Evolutionary conservation across 1,140 invertebrate species (phyloP).

Genomic region (Hyphantria cunea): DNA sequence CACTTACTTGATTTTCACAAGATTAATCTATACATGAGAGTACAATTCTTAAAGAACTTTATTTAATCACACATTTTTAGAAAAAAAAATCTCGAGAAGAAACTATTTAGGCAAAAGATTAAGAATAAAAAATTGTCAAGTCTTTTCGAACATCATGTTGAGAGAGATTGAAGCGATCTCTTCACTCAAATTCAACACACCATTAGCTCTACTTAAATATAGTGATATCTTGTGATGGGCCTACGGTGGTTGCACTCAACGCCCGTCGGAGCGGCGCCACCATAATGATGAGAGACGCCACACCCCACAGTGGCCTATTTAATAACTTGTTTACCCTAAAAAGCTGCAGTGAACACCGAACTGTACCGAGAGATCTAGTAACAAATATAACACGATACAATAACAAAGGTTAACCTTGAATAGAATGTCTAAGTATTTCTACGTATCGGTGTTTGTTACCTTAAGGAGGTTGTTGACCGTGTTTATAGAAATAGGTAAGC

Average conservation of each 20-base stretch:
- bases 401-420: background rate
- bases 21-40: no score
- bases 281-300: constrained; percentile 34
- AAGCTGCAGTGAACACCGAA: constrained; percentile 28
- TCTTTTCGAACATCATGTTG: no score
- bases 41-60: no score
- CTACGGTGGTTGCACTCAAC: constrained; percentile 19
- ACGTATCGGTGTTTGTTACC: background rate
- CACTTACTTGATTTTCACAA: no score
- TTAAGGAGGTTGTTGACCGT: background rate
- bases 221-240: background rate
- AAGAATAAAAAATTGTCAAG: no score
- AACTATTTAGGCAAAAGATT: no score
- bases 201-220: background rate
- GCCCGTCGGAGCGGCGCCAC: constrained; percentile 35
- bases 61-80: no score
- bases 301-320: constrained; percentile 41
- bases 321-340: constrained; percentile 44
- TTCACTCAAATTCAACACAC: constrained; percentile 5
- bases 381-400: no score
- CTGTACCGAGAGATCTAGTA: background rate
- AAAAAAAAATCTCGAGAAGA: no score
- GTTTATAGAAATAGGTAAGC: background rate
- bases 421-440: background rate
- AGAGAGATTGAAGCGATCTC: no score